Percentiles rank a stretch among this genome's conserved stretches.
phyloP scores from a whole-genome alignment of 2,113 vertebrate genomes.

The Pseudorectes ferrugineus region DNA sequence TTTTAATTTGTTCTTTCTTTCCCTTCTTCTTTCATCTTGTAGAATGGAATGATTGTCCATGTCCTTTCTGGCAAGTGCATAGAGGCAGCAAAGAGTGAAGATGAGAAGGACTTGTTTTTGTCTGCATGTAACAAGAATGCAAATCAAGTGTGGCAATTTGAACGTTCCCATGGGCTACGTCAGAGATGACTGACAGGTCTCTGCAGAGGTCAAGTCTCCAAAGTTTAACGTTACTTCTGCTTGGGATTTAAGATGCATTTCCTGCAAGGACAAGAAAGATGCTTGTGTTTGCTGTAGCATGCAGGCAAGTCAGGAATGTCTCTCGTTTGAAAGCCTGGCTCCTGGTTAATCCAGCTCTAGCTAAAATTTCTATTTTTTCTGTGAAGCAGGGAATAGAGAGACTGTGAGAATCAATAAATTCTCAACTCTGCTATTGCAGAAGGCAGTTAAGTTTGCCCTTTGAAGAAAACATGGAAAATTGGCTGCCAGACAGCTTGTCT shows the following conservation, averaged over 20 bases:
- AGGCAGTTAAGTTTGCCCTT: neutral
- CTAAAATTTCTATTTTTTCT: neutral
- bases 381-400: neutral
- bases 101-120: conserved; percentile 68
- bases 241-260: neutral
- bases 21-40: conserved; percentile 17
- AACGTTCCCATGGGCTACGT: conserved; percentile 61
- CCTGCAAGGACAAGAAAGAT: neutral
- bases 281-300: neutral
- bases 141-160: conserved; percentile 83
- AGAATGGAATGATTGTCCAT: conserved; percentile 83
- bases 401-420: neutral
- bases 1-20: neutral
- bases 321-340: neutral
- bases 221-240: neutral
- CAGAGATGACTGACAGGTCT: conserved; percentile 44
- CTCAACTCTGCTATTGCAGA: neutral
- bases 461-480: neutral
- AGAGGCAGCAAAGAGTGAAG: conserved; percentile 71
- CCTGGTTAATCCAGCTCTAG: neutral
- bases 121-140: conserved; percentile 70
- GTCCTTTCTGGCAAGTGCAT: conserved; percentile 82
- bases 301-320: neutral
- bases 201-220: neutral
- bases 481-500: neutral